Evolutionary conservation across 2,113 vertebrate genomes (phyloP), one percentile per base, ranked within the genome.

Genomic region (Cyanoliseus patagonus): DNA sequence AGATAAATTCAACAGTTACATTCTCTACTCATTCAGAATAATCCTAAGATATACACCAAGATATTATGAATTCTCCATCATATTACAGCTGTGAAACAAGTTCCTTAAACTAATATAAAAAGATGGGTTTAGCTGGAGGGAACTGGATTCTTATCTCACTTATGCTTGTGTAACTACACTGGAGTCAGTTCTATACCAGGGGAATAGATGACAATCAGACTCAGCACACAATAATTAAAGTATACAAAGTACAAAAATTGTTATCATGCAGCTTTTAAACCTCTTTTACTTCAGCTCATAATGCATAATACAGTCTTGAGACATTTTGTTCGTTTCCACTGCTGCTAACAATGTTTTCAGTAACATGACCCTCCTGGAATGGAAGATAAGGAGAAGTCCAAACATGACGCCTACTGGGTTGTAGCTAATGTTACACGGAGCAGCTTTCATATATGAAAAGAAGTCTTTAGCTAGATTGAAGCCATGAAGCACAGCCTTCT

Each of bases 251-350:
- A 86, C 41, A 86, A 41, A 76, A 92, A 81, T 23, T 74, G 19
- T 42, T 88, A 80, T 52, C n/a, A 52, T 15, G 49, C 67, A 93
- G 41, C 57, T 92, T 70, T 94, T 68, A 88, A 97, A 91, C 53
- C 28, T 52, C 30, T 55, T 77, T 97, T 39, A 64, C 44, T 92
- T 85, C 76, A 88, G 68, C 33, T 84, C 72, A 35, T 49, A 82
- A 30, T 7, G 68, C 33, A 25, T 81, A 83, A 62, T 14, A 85
- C 30, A 61, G 39, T 70, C 78, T 70, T 57, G 61, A 47, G 80
- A 88, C 33, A 59, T 42, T 76, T 22, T 74, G 70, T 35, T 83
- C 88, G 68, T 86, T 94, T 90, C 73, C 77, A 51, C 14, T 92
- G 59, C 86, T 59, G 39, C 49, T 89, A 95, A 82, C 61, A 67